Base-by-base conservation (phyloP, 2,797 vertebrate genomes). In the Hyperoplus lanceolatus region DNA sequence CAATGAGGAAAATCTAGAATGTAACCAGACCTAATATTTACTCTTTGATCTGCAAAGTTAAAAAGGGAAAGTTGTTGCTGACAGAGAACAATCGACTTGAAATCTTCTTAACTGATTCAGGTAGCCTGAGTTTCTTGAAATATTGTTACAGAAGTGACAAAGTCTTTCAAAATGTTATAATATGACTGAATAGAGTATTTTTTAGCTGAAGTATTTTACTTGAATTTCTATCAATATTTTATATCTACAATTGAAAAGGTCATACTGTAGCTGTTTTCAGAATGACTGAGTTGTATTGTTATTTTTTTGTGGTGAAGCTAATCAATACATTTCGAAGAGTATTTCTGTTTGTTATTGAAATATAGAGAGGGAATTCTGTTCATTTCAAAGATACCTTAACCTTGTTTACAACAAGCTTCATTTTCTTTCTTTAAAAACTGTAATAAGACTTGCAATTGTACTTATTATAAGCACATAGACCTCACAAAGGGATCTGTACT, bases 101-200 rank as follows among this genome's bases (percentile, higher is more conserved):
- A 85, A 21, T 81, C 42, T 56, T 3, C 64, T 14, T 38, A 70
- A 71, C 51, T 18, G 13, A 49, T 66, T 71, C 82, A 84, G 79
- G 78, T 76, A 83, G 54, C 77, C 80, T 88, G 85, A 73, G 62
- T 74, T 68, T 75, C 84, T 90, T 87, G 77, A 89, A 86, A 75
- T 6, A 16, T 77, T 60, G 59, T 72, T 66, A 5, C 5, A 64
- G 15, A 67, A 45, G 14, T 65, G 21, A 38, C 63, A 56, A 16
- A 62, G 29, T 71, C 60, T 73, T 2, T 65, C 15, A 21, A 54
- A 75, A 61, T 53, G 18, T 50, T n/a, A 45, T 1, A 29, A 38
- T 11, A 51, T 65, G 56, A 59, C n/a, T 70, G 42, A 48, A 18
- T 3, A 2, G 36, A 65, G 16, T 64, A 45, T 69, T 60, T 75